phyloP scores from a whole-genome alignment of 1,140 invertebrate species.

The Anastrepha obliqua region DNA sequence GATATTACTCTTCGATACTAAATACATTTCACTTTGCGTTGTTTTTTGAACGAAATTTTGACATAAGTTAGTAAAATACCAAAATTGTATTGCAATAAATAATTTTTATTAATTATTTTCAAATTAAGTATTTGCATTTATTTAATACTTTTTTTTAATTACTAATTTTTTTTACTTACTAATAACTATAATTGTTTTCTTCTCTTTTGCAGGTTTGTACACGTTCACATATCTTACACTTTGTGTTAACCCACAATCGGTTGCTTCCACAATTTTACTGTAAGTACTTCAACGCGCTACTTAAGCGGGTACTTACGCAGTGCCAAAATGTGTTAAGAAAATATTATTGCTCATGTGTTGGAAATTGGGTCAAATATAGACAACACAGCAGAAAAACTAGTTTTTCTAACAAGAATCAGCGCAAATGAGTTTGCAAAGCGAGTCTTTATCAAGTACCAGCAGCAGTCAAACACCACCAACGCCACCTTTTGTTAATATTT shows the following conservation, averaged over 20 bases:
- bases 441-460: neutral
- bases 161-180: neutral
- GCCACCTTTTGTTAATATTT: neutral
- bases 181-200: neutral
- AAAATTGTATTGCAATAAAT: too few relatives aligned
- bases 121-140: neutral
- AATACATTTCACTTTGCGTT: too few relatives aligned
- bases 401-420: constrained; percentile 13
- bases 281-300: neutral
- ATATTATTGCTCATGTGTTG: neutral
- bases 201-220: neutral
- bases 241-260: neutral
- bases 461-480: neutral
- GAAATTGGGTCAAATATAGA: constrained; percentile 24
- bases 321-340: neutral
- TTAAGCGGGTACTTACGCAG: neutral
- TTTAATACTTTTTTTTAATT: neutral
- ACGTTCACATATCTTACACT: neutral
- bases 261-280: neutral
- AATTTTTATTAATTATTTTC: too few relatives aligned
- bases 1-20: too few relatives aligned
- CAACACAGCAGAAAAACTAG: neutral
- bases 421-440: neutral
- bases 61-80: too few relatives aligned
- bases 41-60: too few relatives aligned